Evolutionary conservation across 2,113 vertebrate species (phyloP), one percentile per base, ranked within the genome.

Genomic region (Odontesthes bonariensis): DNA sequence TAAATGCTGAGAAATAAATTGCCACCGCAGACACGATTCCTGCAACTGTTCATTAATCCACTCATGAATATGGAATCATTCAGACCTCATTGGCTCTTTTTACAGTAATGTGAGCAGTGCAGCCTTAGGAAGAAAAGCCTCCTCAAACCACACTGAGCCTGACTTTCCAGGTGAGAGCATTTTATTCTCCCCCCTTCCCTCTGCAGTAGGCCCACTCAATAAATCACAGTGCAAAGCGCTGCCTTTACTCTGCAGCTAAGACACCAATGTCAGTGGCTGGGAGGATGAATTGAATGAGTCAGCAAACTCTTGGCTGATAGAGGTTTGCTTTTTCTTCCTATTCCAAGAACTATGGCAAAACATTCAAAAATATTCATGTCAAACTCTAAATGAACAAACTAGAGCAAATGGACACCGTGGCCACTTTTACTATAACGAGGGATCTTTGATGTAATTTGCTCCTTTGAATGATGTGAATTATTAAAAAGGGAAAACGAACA

Each of bases 1-100:
- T 89, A 89, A 91, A 91, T 88, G 89, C 86, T 79, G 69, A 81
- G 87, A 90, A 92, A 91, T 88, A 91, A 92, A 92, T 92, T 91
- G 58, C 83, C 73, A 73, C 63, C 33, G 81, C 84, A 86, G 87
- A 86, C 83, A 82, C 46, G 69, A 73, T 85, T 80, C 63, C 71
- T 74, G 66, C 59, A 70, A 84, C 84, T 77, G 70, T 86, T 90
- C 89, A 93, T 91, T 93, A 92, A 91, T 84, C 76, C 78, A 40
- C 84, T 91, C 82, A 79, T 87, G 82, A 92, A 90, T 88, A 92
- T 87, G 90, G 86, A 90, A 89, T 89, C 79, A 69, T 73, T 87
- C 86, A 89, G 83, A 89, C 84, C 80, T 86, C 85, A 66, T 61
- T 84, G 86, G 81, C 75, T 86, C 88, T 83, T 81, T 84, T 85